Evolutionary conservation across 2,888 invertebrate genomes (phyloP).

Genomic region (Notodromas monacha): DNA sequence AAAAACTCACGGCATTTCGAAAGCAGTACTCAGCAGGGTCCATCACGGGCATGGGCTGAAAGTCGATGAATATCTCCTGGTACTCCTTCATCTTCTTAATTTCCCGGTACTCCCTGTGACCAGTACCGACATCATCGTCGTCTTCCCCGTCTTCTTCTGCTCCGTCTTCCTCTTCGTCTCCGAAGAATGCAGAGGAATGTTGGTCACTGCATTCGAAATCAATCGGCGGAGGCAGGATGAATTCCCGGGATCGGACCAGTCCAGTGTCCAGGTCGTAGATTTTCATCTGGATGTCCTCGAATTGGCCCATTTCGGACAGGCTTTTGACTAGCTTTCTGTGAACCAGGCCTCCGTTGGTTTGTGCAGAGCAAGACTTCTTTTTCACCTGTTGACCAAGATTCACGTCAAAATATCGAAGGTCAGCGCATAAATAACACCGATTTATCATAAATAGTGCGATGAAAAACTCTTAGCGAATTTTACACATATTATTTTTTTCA

Average conservation of each 20-base stretch:
- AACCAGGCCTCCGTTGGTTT: constrained; percentile 1
- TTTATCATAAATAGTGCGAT: too few relatives aligned
- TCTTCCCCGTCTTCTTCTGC: too few relatives aligned
- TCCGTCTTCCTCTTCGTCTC: too few relatives aligned
- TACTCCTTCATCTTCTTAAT: constrained; percentile 22
- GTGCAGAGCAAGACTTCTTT: not conserved
- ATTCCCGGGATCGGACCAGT: not conserved
- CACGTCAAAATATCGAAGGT: too few relatives aligned
- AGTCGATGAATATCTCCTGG: constrained; percentile 52
- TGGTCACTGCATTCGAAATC: not conserved
- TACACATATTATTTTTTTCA: too few relatives aligned
- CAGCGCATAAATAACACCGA: too few relatives aligned
- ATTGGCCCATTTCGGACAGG: constrained; percentile 10
- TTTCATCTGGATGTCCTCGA: constrained; percentile 9
- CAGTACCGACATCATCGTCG: not conserved
- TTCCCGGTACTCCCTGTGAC: not conserved
- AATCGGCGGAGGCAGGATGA: not conserved
- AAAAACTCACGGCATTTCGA: too few relatives aligned
- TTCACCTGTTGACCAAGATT: too few relatives aligned
- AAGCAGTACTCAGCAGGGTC: too few relatives aligned
- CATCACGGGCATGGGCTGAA: constrained; percentile 37
- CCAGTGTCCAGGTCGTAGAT: constrained; percentile 10
- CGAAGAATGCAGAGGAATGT: constrained; percentile 5
- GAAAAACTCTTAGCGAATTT: too few relatives aligned
- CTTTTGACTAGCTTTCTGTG: constrained; percentile 10